phyloP scores from a whole-genome alignment of 2,113 vertebrate species.

The Lipophrys pholis region DNA sequence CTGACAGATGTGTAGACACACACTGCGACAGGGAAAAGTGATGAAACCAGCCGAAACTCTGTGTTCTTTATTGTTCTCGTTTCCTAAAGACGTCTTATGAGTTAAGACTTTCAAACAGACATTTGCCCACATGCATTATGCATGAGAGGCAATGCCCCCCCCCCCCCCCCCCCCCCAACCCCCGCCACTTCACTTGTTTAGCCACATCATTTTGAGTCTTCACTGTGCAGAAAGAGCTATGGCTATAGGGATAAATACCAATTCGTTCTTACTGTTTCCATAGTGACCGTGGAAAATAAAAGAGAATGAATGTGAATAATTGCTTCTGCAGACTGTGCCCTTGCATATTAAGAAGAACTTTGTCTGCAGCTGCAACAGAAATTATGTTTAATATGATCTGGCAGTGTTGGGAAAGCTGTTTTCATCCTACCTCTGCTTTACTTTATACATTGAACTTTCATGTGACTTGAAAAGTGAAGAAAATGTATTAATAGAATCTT shows the following conservation, averaged over 20 bases:
- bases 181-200: conserved; percentile 35
- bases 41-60: conserved; percentile 70
- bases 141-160: conserved; percentile 34
- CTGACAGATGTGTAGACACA: conserved; percentile 42
- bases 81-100: conserved; percentile 39
- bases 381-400: not conserved
- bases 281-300: conserved; percentile 31
- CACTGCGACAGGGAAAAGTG: conserved; percentile 49
- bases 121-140: conserved; percentile 40
- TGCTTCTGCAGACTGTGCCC: conserved; percentile 7
- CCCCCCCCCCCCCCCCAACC: not conserved
- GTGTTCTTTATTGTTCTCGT: conserved; percentile 51
- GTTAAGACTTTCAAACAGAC: conserved; percentile 19
- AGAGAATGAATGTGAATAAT: conserved; percentile 34
- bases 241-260: conserved; percentile 30
- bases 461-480: too few relatives aligned
- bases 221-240: conserved; percentile 8
- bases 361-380: not conserved
- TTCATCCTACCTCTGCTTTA: too few relatives aligned
- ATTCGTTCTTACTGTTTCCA: conserved; percentile 47
- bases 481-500: too few relatives aligned
- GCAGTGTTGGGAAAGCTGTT: too few relatives aligned
- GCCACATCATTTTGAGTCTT: conserved; percentile 32
- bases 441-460: too few relatives aligned
- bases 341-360: conserved; percentile 13